A percentile compares a stretch with the other conserved stretches of the same genome.
Evolutionary conservation across 1,140 invertebrate species (phyloP).

Genomic region (Palaemon carinicauda): DNA sequence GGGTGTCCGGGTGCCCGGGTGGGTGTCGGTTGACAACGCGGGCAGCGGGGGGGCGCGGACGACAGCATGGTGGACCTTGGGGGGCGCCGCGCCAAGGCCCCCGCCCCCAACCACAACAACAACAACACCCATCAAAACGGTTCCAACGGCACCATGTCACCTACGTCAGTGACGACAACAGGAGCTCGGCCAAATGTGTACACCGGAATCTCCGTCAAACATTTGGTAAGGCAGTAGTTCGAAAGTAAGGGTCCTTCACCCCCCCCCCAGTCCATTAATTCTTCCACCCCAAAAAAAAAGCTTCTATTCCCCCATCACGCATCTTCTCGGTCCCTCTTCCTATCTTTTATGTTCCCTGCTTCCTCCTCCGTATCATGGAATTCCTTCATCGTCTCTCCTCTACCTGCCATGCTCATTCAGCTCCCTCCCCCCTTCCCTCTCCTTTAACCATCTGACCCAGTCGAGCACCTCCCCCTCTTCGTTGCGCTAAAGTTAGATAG

Average conservation of each 20-base stretch:
- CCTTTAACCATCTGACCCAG: no score
- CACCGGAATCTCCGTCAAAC: conserved; percentile 49
- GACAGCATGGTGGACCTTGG: conserved; percentile 28
- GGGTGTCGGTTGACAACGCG: conserved; percentile 48
- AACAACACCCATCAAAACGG: conserved; percentile 7
- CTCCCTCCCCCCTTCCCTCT: no score
- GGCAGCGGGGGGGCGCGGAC: conserved; percentile 34
- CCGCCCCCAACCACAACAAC: conserved; percentile 20
- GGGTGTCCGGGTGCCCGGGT: conserved; percentile 35
- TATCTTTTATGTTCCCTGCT: no score
- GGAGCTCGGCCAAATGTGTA: conserved; percentile 20
- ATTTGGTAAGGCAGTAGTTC: conserved; percentile 20
- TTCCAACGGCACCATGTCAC: background rate
- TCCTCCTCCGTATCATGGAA: no score
- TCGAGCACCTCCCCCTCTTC: no score
- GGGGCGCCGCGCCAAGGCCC: conserved; percentile 42
- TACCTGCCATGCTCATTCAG: no score
- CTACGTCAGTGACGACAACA: background rate
- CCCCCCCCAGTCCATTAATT: no score
- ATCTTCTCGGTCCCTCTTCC: no score
- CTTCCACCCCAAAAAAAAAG: background rate
- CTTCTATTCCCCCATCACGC: no score
- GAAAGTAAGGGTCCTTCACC: background rate
- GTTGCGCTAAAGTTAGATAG: no score
- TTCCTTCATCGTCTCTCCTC: no score